phyloP scores from a whole-genome alignment of 2,888 invertebrate species.

The Matsumyia berberina region DNA sequence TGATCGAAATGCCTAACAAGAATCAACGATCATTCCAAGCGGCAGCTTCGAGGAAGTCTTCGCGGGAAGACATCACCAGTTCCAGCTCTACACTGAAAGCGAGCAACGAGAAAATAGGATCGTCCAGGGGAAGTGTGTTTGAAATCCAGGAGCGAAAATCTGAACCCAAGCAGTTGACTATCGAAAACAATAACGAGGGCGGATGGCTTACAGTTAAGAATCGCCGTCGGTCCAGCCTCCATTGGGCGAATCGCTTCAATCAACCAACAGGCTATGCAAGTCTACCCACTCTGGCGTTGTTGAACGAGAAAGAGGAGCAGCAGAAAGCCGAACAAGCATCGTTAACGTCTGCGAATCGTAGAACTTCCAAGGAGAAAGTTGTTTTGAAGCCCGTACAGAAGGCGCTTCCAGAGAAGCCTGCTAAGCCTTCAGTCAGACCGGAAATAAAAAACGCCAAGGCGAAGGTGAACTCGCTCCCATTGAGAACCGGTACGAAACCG shows the following conservation, averaged over 20 bases:
- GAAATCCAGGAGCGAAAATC: constrained; percentile 80
- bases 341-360: constrained; percentile 24
- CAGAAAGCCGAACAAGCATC: constrained; percentile 34
- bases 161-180: constrained; percentile 82
- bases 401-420: constrained; percentile 69
- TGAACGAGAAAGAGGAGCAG: constrained; percentile 83
- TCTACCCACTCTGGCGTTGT: constrained; percentile 88
- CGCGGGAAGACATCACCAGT: constrained; percentile 82
- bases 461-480: constrained; percentile 82
- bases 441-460: constrained; percentile 83
- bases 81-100: constrained; percentile 84
- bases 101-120: constrained; percentile 82
- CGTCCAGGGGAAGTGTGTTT: constrained; percentile 81
- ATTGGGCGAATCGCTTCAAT: constrained; percentile 91
- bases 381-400: constrained; percentile 56
- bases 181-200: constrained; percentile 79
- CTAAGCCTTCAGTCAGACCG: constrained; percentile 78
- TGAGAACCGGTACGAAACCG: constrained; percentile 50
- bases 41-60: constrained; percentile 78
- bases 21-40: constrained; percentile 69
- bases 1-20: constrained; percentile 82
- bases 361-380: constrained; percentile 52
- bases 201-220: constrained; percentile 97
- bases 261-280: constrained; percentile 94
- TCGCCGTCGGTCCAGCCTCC: constrained; percentile 88